Conservation (phyloP, 2,888 invertebrate species). For the Cryptus viduatorius region DNA sequence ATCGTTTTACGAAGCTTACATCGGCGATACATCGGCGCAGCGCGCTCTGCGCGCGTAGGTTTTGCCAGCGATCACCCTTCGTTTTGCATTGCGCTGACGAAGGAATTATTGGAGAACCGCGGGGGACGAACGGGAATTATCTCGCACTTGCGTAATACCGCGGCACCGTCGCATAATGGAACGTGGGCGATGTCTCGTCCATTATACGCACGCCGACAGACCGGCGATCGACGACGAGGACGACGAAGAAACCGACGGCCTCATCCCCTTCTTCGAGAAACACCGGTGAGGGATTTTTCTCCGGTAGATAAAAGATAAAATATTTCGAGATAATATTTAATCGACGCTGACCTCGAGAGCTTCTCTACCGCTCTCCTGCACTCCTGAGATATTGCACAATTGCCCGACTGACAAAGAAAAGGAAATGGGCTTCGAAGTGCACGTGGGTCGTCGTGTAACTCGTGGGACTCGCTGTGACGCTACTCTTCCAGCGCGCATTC, state of each 20-base stretch:
- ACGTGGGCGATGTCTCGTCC: conserved; percentile 77
- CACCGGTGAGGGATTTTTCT: conserved; percentile 1
- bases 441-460: conserved; percentile 60
- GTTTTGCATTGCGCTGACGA: not conserved
- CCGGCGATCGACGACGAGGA: conserved; percentile 43
- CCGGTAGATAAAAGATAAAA: conserved; percentile 26
- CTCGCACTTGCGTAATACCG: conserved; percentile 74
- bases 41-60: not conserved
- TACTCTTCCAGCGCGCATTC: not conserved
- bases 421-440: conserved; percentile 53
- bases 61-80: conserved; percentile 13
- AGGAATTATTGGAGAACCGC: not conserved
- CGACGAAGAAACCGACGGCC: conserved; percentile 46
- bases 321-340: conserved; percentile 54
- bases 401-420: conserved; percentile 59
- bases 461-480: conserved; percentile 23
- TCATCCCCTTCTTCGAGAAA: not conserved
- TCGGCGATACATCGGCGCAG: too few relatives aligned
- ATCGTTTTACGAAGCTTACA: too few relatives aligned
- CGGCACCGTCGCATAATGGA: conserved; percentile 68
- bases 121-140: conserved; percentile 1
- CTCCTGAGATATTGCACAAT: conserved; percentile 62
- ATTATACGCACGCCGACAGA: conserved; percentile 66
- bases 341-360: conserved; percentile 29
- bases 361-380: conserved; percentile 13